Evolutionary conservation across 1,140 invertebrate species (phyloP).

Genomic region (Drosophila parvula): DNA sequence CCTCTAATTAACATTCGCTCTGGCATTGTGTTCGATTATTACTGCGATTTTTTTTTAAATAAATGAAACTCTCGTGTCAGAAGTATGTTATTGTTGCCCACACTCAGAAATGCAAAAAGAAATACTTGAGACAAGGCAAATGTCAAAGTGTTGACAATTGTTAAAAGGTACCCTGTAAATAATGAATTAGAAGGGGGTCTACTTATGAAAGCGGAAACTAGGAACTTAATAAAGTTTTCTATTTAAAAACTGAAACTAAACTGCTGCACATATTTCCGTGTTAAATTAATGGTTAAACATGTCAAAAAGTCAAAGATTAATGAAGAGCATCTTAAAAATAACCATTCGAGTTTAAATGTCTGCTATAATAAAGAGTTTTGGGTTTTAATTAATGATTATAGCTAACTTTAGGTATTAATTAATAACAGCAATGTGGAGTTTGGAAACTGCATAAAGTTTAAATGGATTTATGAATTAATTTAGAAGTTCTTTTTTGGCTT

Average conservation of each 20-base stretch:
- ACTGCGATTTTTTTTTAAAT: slow-evolving; percentile 19
- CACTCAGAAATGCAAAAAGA: slow-evolving; percentile 18
- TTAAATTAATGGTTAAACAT: not conserved
- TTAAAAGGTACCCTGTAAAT: slow-evolving; percentile 25
- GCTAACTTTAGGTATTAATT: not conserved
- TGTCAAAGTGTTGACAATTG: slow-evolving; percentile 63
- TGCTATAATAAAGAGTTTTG: not conserved
- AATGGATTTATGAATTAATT: slow-evolving; percentile 1
- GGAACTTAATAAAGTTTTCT: not conserved
- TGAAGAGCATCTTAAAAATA: not conserved
- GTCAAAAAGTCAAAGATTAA: not conserved
- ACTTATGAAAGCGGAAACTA: not conserved
- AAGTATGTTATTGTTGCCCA: slow-evolving; percentile 42
- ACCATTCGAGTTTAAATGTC: not conserved
- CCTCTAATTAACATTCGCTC: slow-evolving; percentile 60
- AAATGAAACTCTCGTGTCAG: slow-evolving; percentile 48
- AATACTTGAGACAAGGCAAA: slow-evolving; percentile 36
- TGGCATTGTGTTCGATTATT: slow-evolving; percentile 60
- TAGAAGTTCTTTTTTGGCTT: not conserved
- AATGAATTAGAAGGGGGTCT: no score
- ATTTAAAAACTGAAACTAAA: not conserved
- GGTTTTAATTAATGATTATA: not conserved
- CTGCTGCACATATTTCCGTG: not conserved
- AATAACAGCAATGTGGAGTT: not conserved
- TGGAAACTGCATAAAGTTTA: slow-evolving; percentile 10